Percentiles rank a stretch among this genome's conserved stretches.
Conservation (phyloP, 2,797 vertebrate species). For the Characodon lateralis region DNA sequence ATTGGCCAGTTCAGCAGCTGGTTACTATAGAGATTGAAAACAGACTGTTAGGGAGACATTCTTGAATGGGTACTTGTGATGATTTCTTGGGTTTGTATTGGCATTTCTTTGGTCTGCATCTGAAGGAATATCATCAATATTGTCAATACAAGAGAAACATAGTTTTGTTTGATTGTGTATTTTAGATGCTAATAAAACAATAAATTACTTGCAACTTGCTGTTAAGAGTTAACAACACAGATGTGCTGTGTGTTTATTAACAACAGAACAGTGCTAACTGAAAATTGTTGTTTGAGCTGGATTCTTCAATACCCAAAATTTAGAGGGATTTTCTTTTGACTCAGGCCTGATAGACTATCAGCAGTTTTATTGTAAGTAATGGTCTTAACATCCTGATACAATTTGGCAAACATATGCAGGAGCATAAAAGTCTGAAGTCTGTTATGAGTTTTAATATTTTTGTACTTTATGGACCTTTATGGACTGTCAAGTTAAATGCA, state of each 20-base stretch:
- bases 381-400: not conserved
- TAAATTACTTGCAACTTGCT: not conserved
- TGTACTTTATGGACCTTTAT: constrained; percentile 36
- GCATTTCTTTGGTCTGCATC: not conserved
- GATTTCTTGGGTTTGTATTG: not conserved
- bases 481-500: constrained; percentile 41
- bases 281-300: not conserved
- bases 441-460: constrained; percentile 15
- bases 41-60: not conserved
- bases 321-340: not conserved
- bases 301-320: not conserved
- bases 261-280: not conserved
- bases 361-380: not conserved
- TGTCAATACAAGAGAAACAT: not conserved
- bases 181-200: not conserved
- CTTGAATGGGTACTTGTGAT: not conserved
- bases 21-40: not conserved
- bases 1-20: not conserved
- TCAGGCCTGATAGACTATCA: not conserved
- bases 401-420: constrained; percentile 22
- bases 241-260: not conserved
- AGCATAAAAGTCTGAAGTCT: constrained; percentile 21
- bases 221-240: not conserved
- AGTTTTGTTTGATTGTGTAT: not conserved
- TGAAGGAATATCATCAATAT: not conserved